Conservation (phyloP, 2,888 invertebrate species). For the Xestoiulus laeticollis region DNA sequence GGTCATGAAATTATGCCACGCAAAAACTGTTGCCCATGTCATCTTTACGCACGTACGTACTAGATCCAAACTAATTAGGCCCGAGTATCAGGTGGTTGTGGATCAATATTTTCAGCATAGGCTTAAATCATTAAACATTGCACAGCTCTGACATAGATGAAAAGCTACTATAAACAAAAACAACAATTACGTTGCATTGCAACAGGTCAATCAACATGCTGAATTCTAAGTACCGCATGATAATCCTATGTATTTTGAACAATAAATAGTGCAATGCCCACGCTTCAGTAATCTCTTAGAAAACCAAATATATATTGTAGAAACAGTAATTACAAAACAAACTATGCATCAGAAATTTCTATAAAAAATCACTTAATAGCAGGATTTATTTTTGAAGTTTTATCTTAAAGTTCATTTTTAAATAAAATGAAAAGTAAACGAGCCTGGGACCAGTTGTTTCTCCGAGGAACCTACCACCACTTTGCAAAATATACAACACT, state of each 20-base stretch:
- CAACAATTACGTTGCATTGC: neutral
- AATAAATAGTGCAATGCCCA: neutral
- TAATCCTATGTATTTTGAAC: neutral
- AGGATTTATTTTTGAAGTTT: neutral
- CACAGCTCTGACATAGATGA: neutral
- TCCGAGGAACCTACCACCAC: too few species aligned
- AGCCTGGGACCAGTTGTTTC: too few species aligned
- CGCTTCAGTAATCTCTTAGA: neutral
- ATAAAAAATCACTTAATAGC: neutral
- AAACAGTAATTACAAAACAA: neutral
- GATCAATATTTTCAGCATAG: neutral
- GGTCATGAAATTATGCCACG: neutral
- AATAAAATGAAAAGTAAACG: too few species aligned
- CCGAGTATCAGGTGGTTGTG: neutral
- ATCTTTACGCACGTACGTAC: neutral
- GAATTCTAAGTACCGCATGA: neutral
- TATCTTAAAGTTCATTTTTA: neutral
- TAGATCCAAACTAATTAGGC: neutral
- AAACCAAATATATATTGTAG: neutral
- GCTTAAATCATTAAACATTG: neutral
- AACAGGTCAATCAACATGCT: neutral
- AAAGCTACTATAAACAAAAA: neutral
- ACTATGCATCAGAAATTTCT: neutral
- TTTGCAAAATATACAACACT: too few species aligned
- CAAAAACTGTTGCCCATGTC: neutral